Conservation (phyloP, 2,888 invertebrate genomes). For the Drosophila infuscata region DNA sequence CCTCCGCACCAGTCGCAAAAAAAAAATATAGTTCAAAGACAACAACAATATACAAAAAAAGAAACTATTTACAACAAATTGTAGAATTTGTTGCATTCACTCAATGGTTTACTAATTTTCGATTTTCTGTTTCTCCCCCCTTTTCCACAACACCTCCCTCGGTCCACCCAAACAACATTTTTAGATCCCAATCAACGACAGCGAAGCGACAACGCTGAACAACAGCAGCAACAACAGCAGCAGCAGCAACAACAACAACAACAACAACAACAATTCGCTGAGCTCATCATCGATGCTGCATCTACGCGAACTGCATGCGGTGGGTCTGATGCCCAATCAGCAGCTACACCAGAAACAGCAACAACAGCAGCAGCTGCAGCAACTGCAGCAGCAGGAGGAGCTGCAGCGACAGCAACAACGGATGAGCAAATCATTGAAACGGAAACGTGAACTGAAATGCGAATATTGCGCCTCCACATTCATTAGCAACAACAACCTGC, state of each 20-base stretch:
- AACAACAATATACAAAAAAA: not conserved
- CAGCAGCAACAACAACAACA: conserved; percentile 69
- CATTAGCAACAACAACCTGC: conserved; percentile 84
- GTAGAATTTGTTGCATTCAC: conserved; percentile 2
- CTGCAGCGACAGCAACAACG: conserved; percentile 53
- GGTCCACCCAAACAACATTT: not conserved
- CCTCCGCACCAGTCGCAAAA: conserved; percentile 84
- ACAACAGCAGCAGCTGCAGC: conserved; percentile 57
- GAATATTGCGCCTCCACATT: conserved; percentile 85
- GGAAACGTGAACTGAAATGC: conserved; percentile 84
- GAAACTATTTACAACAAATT: not conserved
- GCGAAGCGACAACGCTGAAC: conserved; percentile 73
- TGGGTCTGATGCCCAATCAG: conserved; percentile 82
- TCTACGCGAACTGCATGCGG: conserved; percentile 83
- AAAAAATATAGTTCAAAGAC: conserved; percentile 17
- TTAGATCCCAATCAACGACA: conserved; percentile 67
- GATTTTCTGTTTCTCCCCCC: conserved; percentile 16
- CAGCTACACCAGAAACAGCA: conserved; percentile 67
- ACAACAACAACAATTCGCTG: conserved; percentile 67
- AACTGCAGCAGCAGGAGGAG: conserved; percentile 50
- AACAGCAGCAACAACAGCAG: conserved; percentile 59
- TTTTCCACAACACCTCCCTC: too few species aligned
- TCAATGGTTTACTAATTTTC: conserved; percentile 38
- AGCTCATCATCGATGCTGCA: conserved; percentile 76
- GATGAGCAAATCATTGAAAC: conserved; percentile 77